A percentile compares a stretch with the other conserved stretches of the same genome.
These are phyloP conservation scores for Pandion haliaetus DNA, from an alignment of 2,113 vertebrate genomes.

Conservation along the genomic window DNA sequence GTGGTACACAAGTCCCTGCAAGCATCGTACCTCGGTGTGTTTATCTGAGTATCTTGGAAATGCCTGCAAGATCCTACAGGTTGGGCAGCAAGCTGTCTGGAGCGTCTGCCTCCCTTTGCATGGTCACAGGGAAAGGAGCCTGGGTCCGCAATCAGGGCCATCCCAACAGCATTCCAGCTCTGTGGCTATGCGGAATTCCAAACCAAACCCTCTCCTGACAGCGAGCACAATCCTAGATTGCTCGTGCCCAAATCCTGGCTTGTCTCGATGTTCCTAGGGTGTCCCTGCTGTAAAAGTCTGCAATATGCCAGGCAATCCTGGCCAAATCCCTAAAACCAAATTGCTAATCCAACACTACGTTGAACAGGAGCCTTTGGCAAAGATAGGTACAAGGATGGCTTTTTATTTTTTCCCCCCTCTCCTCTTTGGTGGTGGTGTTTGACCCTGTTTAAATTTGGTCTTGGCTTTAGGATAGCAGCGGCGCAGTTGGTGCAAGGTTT, in stretches of 20 bases:
- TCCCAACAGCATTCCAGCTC: background rate
- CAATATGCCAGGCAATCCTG: background rate
- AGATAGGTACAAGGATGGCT: background rate
- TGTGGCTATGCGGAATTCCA: background rate
- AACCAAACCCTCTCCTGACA: background rate
- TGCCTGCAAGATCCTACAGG: background rate
- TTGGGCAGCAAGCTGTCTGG: background rate
- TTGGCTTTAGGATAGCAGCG: background rate
- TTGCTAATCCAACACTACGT: fast-evolving
- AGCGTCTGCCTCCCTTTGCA: background rate
- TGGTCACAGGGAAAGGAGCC: background rate
- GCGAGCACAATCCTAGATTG: background rate
- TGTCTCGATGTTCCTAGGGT: background rate
- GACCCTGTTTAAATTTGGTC: background rate
- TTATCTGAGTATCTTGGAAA: background rate
- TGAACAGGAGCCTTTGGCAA: background rate
- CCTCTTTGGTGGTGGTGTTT: background rate
- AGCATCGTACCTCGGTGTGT: background rate
- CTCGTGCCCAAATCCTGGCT: background rate
- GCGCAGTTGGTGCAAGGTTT: background rate
- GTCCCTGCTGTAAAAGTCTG: background rate
- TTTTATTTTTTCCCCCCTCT: background rate
- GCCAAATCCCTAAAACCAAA: background rate
- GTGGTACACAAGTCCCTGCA: background rate
- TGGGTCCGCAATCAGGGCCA: background rate